Evolutionary conservation across 2,113 vertebrate species (phyloP).

Genomic region (Actenoides lindsayi): DNA sequence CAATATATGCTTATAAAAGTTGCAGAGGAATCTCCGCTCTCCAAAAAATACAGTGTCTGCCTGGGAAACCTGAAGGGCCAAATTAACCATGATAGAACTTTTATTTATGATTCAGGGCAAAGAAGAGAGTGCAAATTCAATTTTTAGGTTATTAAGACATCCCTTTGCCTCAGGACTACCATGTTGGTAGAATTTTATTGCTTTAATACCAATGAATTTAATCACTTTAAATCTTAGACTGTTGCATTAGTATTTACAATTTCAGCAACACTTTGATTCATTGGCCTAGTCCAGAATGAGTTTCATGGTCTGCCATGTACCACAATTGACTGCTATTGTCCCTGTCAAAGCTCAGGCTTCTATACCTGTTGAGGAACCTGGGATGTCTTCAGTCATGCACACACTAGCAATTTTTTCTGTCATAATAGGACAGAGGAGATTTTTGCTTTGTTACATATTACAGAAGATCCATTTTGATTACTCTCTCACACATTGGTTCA

Average conservation of each 20-base stretch:
- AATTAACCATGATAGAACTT: background rate
- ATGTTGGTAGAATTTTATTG: constrained; percentile 6
- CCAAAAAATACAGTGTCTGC: background rate
- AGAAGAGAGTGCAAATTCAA: constrained; percentile 5
- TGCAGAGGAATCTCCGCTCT: background rate
- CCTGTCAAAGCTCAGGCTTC: constrained; percentile 5
- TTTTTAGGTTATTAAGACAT: constrained; percentile 15
- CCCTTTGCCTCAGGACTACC: background rate
- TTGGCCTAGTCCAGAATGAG: background rate
- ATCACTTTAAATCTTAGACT: background rate
- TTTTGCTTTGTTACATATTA: constrained; percentile 63
- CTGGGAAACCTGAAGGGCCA: background rate
- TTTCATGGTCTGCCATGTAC: background rate
- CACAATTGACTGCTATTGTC: background rate
- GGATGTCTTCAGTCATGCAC: constrained; percentile 2
- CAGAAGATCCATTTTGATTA: constrained; percentile 62
- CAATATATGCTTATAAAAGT: background rate
- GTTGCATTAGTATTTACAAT: background rate
- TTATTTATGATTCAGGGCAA: constrained; percentile 5
- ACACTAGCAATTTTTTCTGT: constrained; percentile 38
- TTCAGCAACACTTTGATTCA: background rate
- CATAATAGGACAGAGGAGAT: constrained; percentile 41
- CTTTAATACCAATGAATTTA: background rate
- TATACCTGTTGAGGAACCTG: constrained; percentile 9
- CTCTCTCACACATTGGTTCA: constrained; percentile 54